Percentiles rank a stretch among this genome's conserved stretches.
Conservation (phyloP, 2,113 vertebrate species). For the Grammomys dolichurus region DNA sequence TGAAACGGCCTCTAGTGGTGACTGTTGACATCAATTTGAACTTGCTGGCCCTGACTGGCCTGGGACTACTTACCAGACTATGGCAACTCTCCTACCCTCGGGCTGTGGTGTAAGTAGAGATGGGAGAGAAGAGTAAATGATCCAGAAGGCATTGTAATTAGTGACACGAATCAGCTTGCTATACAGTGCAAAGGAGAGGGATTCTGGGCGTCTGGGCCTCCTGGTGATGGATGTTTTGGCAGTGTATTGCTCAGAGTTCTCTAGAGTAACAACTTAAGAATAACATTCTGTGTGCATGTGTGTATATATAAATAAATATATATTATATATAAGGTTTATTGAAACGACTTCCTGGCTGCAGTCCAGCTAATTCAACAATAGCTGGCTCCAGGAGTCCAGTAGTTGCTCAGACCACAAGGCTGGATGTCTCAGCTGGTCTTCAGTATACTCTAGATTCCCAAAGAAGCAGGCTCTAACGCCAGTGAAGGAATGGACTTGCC, state of each 20-base stretch:
- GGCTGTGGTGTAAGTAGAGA: conserved; percentile 94
- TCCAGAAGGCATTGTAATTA: not conserved
- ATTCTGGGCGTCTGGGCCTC: not conserved
- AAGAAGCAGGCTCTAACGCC: not conserved
- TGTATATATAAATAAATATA: too few species aligned
- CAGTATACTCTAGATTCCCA: not conserved
- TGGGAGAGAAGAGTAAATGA: not conserved
- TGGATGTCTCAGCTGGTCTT: not conserved
- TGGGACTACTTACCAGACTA: conserved; percentile 90
- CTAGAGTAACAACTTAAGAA: not conserved
- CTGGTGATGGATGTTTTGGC: not conserved
- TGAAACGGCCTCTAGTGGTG: conserved; percentile 90
- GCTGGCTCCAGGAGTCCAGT: not conserved
- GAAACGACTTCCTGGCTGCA: not conserved
- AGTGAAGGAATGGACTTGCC: not conserved
- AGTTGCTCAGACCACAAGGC: not conserved
- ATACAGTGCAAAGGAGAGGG: not conserved
- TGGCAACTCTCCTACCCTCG: conserved; percentile 90
- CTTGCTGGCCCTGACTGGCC: conserved; percentile 86
- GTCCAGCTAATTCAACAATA: not conserved
- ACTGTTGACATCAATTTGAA: conserved; percentile 90
- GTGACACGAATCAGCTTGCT: not conserved
- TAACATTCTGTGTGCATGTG: not conserved
- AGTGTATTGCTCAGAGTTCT: not conserved
- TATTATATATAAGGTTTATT: not conserved